Base-by-base conservation (phyloP, 2,888 invertebrate genomes). In the Cataglyphis rosenhaueri region DNA sequence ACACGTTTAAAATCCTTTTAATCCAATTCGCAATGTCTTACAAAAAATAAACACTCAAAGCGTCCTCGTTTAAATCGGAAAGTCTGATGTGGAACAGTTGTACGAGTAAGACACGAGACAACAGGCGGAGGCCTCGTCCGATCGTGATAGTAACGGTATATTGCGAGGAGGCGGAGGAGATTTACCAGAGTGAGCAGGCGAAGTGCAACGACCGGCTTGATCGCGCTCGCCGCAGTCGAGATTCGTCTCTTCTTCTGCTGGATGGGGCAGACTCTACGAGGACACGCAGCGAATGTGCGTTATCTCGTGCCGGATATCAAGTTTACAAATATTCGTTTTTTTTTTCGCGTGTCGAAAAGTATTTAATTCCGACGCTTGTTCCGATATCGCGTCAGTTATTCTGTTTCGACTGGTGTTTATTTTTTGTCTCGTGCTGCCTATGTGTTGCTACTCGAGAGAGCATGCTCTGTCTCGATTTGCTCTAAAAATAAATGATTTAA, bases 191-290 rank as follows among this genome's bases (percentile, higher is more conserved):
- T 76, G 76, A 62, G 64, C 78, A 59, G 59, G 64, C 75, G 73
- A 9, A 71, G 88, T 86, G 84, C 88, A 88, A 88, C 71, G 88
- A 88, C 88, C 88, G 55, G 78, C 71, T 52, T 59, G 70, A 78
- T 78, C 78, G 78, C 35, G 68, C 32, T 25, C 52, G 52, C n/a
- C 48, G 44, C 5, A 10, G n/a, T 35, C 18, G 71, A 68, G 59
- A 59, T 15, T 68, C 10, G 76, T 68, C 76, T 41, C 32, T 68
- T n/a, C 41, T 32, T 32, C 48, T 18, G 25, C 25, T 38, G 52
- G 38, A 48, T 65, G 18, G 3, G 3, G 64, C 3, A 3, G 62
- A 3, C 5, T 44, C 32, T 44, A 3, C 0, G 21, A 6, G 35
- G 21, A 9, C 48, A 32, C 65, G 65, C 18, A 18, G 4, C 8